These are phyloP conservation scores for Trididemnum clinides DNA, from an alignment of 23 tunicate species.

Conservation along the genomic window DNA sequence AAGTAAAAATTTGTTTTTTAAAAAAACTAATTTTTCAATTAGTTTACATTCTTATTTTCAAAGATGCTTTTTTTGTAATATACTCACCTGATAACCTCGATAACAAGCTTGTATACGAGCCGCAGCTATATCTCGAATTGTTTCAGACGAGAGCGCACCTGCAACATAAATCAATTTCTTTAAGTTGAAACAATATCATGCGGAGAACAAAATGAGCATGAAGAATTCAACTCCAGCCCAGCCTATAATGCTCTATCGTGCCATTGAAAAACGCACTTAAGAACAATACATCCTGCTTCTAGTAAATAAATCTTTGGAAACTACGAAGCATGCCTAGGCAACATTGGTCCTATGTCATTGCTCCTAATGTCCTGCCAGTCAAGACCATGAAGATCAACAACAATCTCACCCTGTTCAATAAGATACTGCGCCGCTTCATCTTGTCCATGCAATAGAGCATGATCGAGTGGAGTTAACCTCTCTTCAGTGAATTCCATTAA, in stretches of 20 bases:
- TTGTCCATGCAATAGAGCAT: conserved; percentile 65
- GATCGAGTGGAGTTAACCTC: conserved; percentile 89
- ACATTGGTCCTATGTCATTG: too few species aligned
- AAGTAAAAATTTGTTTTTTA: background rate
- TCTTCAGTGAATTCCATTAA: conserved; percentile 92
- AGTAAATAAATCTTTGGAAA: too few species aligned
- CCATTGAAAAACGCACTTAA: too few species aligned
- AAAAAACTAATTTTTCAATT: background rate
- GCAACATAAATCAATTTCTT: too few species aligned
- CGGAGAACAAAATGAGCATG: too few species aligned
- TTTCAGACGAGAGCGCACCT: conserved; percentile 94
- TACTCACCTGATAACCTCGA: conserved; percentile 63
- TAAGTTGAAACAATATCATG: too few species aligned
- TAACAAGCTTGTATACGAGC: conserved; percentile 87
- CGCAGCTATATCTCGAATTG: conserved; percentile 86
- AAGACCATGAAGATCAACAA: too few species aligned
- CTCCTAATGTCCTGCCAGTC: too few species aligned
- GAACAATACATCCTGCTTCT: too few species aligned
- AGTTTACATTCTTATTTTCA: background rate
- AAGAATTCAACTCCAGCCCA: too few species aligned
- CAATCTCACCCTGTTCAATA: conserved; percentile 78
- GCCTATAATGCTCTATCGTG: too few species aligned
- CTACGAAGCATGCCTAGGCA: too few species aligned
- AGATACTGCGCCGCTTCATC: conserved; percentile 89
- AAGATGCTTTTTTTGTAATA: background rate